phyloP scores from a whole-genome alignment of 2,888 invertebrate species.

The Cerceris rybyensis region DNA sequence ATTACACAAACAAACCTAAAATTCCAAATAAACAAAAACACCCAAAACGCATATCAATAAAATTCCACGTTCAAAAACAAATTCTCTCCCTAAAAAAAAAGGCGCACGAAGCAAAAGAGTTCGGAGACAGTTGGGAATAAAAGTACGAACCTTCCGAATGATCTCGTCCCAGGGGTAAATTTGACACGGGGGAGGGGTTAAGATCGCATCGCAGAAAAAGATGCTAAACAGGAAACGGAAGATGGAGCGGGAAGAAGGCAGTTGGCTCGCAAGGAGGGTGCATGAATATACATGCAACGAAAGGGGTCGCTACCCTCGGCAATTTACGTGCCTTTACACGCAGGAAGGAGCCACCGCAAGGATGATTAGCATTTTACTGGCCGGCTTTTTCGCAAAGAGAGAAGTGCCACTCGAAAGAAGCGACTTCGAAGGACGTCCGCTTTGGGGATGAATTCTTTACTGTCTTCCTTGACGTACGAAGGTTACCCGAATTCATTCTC shows the following conservation, averaged over 20 bases:
- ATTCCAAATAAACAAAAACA: background rate
- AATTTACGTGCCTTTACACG: conserved; percentile 48
- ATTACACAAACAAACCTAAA: background rate
- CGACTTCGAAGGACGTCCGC: conserved; percentile 13
- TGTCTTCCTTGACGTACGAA: conserved; percentile 16
- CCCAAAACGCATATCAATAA: background rate
- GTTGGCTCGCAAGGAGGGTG: conserved; percentile 29
- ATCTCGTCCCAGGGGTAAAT: background rate
- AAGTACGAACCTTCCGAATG: background rate
- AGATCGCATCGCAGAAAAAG: conserved; percentile 10
- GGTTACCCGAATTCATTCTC: conserved; percentile 21
- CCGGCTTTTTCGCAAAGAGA: conserved; percentile 29
- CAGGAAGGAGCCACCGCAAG: conserved; percentile 48
- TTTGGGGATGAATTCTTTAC: conserved; percentile 28
- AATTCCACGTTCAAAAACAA: background rate
- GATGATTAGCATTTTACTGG: conserved; percentile 63
- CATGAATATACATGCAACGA: conserved; percentile 68
- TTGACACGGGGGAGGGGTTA: conserved; percentile 22
- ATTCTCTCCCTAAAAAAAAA: background rate
- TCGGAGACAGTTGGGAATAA: background rate
- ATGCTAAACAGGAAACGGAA: conserved; percentile 6
- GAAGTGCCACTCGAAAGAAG: background rate
- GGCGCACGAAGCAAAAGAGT: background rate
- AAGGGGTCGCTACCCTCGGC: conserved; percentile 44
- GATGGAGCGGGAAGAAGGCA: background rate